Evolutionary conservation across 2,113 vertebrate genomes (phyloP).

Genomic region (human): GRCh38 chrX:66895501-66896000

Average conservation of each 20-base stretch:
- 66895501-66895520: neutral
- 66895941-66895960: neutral
- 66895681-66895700: neutral
- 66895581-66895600: neutral
- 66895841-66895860: neutral
- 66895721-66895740: neutral
- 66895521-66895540: neutral
- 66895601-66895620: neutral
- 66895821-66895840: neutral
- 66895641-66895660: neutral
- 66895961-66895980: neutral
- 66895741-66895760: neutral
- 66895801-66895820: neutral
- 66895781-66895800: neutral
- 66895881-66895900: constrained; percentile 4
- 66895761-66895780: neutral
- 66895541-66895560: neutral
- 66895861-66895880: neutral
- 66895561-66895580: neutral
- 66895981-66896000: neutral
- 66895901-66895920: neutral
- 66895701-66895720: neutral
- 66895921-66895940: neutral
- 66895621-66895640: neutral
- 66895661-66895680: neutral